These are phyloP conservation scores for Rutilus rutilus DNA, from an alignment of 2,113 vertebrate species.

Conservation along the genomic window DNA sequence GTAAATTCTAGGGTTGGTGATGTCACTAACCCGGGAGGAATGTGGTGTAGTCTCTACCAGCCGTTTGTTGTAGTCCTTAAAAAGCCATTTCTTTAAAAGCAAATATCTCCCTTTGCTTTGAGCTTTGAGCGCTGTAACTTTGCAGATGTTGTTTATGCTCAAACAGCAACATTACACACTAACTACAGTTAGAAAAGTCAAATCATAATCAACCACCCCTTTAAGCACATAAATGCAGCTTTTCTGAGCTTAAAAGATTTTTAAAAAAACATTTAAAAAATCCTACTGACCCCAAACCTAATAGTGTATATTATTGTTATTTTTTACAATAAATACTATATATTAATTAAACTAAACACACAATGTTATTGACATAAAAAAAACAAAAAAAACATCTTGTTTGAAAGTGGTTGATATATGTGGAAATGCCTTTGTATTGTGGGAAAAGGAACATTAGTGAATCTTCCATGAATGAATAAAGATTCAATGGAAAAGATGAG, in stretches of 20 bases:
- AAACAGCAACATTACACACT: too few relatives aligned
- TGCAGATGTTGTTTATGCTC: too few relatives aligned
- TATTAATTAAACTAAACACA: background rate
- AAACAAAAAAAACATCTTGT: background rate
- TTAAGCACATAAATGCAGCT: background rate
- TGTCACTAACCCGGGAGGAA: too few relatives aligned
- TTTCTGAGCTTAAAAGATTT: background rate
- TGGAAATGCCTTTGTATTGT: background rate
- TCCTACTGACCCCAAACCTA: background rate
- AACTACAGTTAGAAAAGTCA: too few relatives aligned
- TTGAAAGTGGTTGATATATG: background rate
- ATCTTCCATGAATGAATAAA: background rate
- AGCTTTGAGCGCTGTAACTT: too few relatives aligned
- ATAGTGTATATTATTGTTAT: background rate
- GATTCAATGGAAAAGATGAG: background rate
- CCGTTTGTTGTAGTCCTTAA: too few relatives aligned
- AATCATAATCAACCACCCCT: background rate
- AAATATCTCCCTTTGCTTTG: too few relatives aligned
- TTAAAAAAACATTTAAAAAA: background rate
- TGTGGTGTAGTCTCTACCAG: too few relatives aligned
- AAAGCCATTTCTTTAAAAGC: too few relatives aligned
- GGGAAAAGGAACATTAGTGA: background rate
- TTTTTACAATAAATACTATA: background rate
- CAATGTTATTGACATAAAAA: background rate
- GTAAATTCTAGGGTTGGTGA: too few relatives aligned